Base-by-base conservation (phyloP, 2,113 vertebrate species). In the Nycticryphes semicollaris region DNA sequence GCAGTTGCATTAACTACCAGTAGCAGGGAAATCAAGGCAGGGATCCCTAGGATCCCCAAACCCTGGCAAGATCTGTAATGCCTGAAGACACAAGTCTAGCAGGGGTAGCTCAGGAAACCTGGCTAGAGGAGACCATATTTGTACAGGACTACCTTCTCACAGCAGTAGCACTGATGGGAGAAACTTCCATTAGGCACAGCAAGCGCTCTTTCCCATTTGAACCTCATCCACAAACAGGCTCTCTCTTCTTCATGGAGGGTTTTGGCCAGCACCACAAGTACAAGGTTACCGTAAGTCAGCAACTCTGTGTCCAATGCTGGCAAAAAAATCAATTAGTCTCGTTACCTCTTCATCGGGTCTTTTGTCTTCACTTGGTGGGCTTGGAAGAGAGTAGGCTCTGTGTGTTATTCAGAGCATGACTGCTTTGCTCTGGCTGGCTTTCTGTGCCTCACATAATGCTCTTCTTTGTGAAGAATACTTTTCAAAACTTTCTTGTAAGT, bases 341-440 rank as follows among this genome's bases (percentile, higher is more conserved):
- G 13, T 31, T 74, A 76, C 33, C 70, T 94, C 67, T 72, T 87
- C 68, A 87, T 16, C 28, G 4, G 39, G 30, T n/a, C 43, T 39
- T 69, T 82, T 74, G 77, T 96, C 53, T 87, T 56, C 82, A 68
- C 67, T 94, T 72, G 56, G 53, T 18, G 53, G 81, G 43, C 54
- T 28, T 20, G 66, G 82, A 76, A 76, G 37, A 81, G 68, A 78
- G 43, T 12, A 41, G 53, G 68, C 41, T 48, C 84, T 60, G 48
- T 56, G 60, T 62, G 89, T 77, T 94, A 70, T 85, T 94, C 93
- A 89, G 75, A 87, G 79, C 81, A 82, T 48, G 80, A 77, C 87
- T 83, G 86, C 57, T 84, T 43, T 37, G 47, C 75, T 70, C 54
- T 77, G 87, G 24, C 51, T 87, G n/a, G 4, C 31, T 80, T 56